phyloP scores from a whole-genome alignment of 2,888 invertebrate genomes.

The Scaptomyza flava region DNA sequence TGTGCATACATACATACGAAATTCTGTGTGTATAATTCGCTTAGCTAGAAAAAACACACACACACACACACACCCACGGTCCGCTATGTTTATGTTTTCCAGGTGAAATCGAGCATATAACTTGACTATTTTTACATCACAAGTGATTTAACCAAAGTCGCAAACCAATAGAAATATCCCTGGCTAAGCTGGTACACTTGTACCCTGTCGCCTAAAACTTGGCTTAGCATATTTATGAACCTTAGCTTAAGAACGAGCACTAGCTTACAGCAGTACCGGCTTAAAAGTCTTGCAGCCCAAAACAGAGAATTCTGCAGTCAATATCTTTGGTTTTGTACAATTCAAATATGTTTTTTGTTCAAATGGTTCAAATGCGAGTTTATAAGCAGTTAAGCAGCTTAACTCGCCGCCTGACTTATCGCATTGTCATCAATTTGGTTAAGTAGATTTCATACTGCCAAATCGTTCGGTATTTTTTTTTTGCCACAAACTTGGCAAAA shows the following conservation, averaged over 20 bases:
- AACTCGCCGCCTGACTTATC: constrained; percentile 75
- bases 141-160: not conserved
- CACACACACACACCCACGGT: not conserved
- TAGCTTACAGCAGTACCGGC: not conserved
- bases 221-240: not conserved
- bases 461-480: constrained; percentile 34
- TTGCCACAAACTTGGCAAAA: constrained; percentile 7
- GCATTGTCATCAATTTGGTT: constrained; percentile 77
- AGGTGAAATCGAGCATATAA: not conserved
- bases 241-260: not conserved
- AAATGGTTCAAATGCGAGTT: constrained; percentile 55
- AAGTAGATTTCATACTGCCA: constrained; percentile 60
- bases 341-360: constrained; percentile 17
- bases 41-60: constrained; percentile 35
- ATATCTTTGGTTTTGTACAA: not conserved
- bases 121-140: too few relatives aligned
- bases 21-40: constrained; percentile 32
- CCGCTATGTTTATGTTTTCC: constrained; percentile 1
- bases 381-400: constrained; percentile 76
- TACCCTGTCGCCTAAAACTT: not conserved
- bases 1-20: not conserved
- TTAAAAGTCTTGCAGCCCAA: not conserved
- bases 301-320: constrained; percentile 1
- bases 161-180: not conserved
- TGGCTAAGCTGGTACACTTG: not conserved